Evolutionary conservation across 2,797 vertebrate species (phyloP).

Genomic region (Pelochelys cantorii): DNA sequence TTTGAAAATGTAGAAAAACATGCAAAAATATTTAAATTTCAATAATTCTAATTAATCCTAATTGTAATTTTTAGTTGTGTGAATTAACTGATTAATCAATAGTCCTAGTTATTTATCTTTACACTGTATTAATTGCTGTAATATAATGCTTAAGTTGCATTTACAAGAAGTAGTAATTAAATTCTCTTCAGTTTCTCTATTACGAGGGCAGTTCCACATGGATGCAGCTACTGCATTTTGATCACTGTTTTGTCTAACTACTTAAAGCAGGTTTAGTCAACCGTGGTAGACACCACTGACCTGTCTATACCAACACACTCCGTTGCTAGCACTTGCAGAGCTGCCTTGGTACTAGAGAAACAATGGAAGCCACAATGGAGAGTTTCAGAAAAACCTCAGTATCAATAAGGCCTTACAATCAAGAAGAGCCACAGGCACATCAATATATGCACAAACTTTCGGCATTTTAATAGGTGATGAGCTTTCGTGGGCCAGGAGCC

Average conservation of each 20-base stretch:
- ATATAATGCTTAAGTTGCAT: not conserved
- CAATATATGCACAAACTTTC: not conserved
- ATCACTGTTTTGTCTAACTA: not conserved
- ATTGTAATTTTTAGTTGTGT: too few species aligned
- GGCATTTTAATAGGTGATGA: too few species aligned
- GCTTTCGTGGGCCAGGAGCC: too few species aligned
- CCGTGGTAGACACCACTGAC: not conserved
- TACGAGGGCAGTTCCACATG: not conserved
- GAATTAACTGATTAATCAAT: too few species aligned
- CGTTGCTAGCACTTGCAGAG: not conserved
- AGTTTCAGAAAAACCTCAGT: not conserved
- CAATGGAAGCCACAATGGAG: not conserved
- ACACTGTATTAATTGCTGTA: not conserved
- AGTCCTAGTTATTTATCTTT: not conserved
- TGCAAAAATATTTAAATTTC: too few species aligned
- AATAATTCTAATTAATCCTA: too few species aligned
- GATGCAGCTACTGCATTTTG: not conserved
- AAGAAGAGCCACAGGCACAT: not conserved
- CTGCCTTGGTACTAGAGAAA: not conserved
- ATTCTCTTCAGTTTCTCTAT: fast-evolving
- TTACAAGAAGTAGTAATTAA: not conserved
- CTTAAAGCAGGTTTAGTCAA: not conserved
- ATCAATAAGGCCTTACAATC: not conserved
- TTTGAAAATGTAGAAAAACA: too few species aligned
- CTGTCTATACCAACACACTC: not conserved